These are phyloP conservation scores for Platycheirus rosarum DNA, from an alignment of 2,888 invertebrate genomes.

Conservation along the genomic window DNA sequence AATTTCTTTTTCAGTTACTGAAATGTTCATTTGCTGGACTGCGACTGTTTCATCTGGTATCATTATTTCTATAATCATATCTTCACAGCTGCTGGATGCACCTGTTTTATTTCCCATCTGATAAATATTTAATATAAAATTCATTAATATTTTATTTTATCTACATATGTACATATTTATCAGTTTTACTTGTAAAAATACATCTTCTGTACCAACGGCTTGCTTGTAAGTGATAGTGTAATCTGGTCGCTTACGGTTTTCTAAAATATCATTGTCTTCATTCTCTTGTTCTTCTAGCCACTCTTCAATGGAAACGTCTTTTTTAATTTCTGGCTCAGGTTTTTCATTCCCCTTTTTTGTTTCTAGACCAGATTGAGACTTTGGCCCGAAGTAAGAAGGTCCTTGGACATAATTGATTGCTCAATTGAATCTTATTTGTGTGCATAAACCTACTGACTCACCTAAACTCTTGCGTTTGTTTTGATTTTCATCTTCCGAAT, in stretches of 20 bases:
- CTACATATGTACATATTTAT: no score
- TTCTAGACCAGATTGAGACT: conserved; percentile 4
- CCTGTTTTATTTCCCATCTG: conserved; percentile 92
- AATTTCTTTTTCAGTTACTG: conserved; percentile 85
- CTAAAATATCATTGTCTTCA: conserved; percentile 84
- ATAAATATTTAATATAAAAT: no score
- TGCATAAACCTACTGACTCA: conserved; percentile 75
- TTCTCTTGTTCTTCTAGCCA: conserved; percentile 83
- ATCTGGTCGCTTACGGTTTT: conserved; percentile 87
- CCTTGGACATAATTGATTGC: conserved; percentile 83
- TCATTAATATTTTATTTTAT: no score
- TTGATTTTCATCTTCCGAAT: conserved; percentile 77
- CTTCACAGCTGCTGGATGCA: conserved; percentile 92
- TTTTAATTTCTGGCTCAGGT: conserved; percentile 9
- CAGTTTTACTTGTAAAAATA: conserved; percentile 88
- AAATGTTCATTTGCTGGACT: conserved; percentile 89
- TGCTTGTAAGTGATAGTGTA: conserved; percentile 94
- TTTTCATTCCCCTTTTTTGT: conserved; percentile 48
- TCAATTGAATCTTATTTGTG: conserved; percentile 79
- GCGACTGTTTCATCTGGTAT: conserved; percentile 88
- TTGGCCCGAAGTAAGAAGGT: conserved; percentile 46
- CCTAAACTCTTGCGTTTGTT: conserved; percentile 75
- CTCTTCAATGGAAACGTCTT: conserved; percentile 77
- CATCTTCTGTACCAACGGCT: conserved; percentile 92
- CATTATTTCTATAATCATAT: conserved; percentile 90